Evolutionary conservation across 2,797 vertebrate species (phyloP).

Genomic region (Paramormyrops hopkinsi): DNA sequence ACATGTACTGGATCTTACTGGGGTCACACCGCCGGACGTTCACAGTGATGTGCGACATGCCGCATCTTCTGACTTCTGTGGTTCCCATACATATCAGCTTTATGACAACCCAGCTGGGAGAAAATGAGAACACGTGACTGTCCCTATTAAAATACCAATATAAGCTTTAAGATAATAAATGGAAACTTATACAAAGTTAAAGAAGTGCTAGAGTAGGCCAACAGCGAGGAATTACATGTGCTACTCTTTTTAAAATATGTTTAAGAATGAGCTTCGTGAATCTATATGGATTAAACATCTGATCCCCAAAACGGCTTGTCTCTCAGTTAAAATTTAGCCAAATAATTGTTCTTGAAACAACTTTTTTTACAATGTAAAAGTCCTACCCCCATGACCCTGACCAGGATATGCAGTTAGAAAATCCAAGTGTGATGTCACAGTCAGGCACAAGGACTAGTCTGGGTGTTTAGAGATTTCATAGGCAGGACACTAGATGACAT

Average conservation of each 20-base stretch:
- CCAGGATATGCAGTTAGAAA: neutral
- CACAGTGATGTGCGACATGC: constrained; percentile 40
- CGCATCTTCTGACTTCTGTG: neutral
- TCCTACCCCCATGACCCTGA: neutral
- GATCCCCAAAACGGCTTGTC: neutral
- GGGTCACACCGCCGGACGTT: constrained; percentile 57
- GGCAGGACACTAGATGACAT: constrained; percentile 74
- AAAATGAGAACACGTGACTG: neutral
- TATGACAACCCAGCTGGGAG: neutral
- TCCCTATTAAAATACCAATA: neutral
- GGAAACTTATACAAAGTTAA: neutral
- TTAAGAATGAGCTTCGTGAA: neutral
- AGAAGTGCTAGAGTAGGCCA: neutral
- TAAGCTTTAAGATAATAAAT: neutral
- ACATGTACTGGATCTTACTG: constrained; percentile 72
- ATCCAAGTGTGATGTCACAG: neutral
- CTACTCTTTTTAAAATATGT: neutral
- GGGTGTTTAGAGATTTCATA: constrained; percentile 52
- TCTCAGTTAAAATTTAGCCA: neutral
- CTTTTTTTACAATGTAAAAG: neutral
- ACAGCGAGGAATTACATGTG: neutral
- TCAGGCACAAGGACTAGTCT: constrained; percentile 52
- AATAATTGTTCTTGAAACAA: neutral
- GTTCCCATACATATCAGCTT: neutral
- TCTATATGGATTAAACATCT: neutral